Evolutionary conservation across 53 echinoderm and acorn worm genomes (phyloP), one percentile per base, ranked within the genome.

Genomic region (Holothuria leucospilota): DNA sequence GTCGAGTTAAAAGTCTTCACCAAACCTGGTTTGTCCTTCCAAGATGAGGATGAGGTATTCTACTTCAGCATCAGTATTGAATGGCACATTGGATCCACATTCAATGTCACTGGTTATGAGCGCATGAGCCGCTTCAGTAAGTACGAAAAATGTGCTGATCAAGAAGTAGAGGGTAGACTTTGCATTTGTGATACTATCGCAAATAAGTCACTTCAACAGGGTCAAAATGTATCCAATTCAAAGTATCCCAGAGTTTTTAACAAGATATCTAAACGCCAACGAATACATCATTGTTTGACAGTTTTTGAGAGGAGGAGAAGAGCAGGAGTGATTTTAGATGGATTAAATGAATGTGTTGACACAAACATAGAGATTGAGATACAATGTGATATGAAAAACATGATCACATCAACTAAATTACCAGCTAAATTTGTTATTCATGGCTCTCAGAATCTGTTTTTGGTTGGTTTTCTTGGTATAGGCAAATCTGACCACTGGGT

Each of bases 91-190:
- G 9, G 42, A 5, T 64, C 65, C 15, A 68, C 56, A 27, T 84
- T 89, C 39, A 74, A 77, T 9, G 62, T 95, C 39, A 68, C 93
- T 10, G 93, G 89, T 75, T 95, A 91, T 58, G 93, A 95, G 62
- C 90, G 95, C 49, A 93, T 93, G 77, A 90, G 88, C 20, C 69
- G 86, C 39, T 95, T 91, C 89, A 93, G 91, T 51, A 93, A 88
- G 69, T 95, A 87, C 68, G 93, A 74, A 20, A 62, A 62, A 29
- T 95, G 95, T 74, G 85, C 87, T 10, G 95, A 93, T 69, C 27
- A 56, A 10, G 85, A 87, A 0, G 89, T 95, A 20, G 83, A 86
- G 0, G 87, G 81, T 46, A 90, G 91, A 29, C 87, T 95, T 15
- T 95, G 95, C 26, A 81, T 95, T 14, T 95, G 95, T 65, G 51